Base-by-base conservation (phyloP, 2,113 vertebrate genomes). In the Balaenoptera acutorostrata region DNA sequence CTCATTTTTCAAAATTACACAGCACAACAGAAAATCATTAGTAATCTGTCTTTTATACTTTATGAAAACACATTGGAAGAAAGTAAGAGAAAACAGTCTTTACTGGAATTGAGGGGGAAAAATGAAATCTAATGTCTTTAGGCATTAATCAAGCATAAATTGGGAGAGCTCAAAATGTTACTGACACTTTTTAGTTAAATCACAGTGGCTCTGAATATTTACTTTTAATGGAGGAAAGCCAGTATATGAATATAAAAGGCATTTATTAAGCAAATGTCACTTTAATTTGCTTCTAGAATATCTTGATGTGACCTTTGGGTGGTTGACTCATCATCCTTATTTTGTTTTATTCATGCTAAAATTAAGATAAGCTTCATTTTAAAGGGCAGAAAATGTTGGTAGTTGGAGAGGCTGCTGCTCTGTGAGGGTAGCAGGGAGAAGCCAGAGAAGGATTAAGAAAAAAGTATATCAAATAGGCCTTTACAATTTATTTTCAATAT, bases 201-300 rank as follows among this genome's bases (percentile, higher is more conserved):
- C 46, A 14, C 7, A 69, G 14, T 80, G 21, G 8, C 9, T 90
- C 63, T 96, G 72, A 90, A 87, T 87, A 92, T 72, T 92, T 77
- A 80, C 66, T 96, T 77, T 78, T 29, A 90, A 74, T 78, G 68
- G 82, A 94, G 21, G 36, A 36, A 95, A 90, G 52, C 27, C 57
- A 94, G 31, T 46, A 4, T 20, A 25, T 61, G 66, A 46, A 94
- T 94, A 94, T 80, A 78, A 94, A 95, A 93, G 23, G 29, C 69
- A 44, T 90, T 94, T 96, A 87, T 96, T 90, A 96, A 95, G 61
- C 68, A 96, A 96, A 95, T 88, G 85, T 87, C 88, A 94, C 25
- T 78, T 95, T 94, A 49, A 93, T 94, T 96, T 90, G 68, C 25
- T 95, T 80, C 80, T 94, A 44, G 63, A 87, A 88, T 96, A 90